Conservation (phyloP, 1,140 invertebrate species). For the Tetranychus urticae region DNA sequence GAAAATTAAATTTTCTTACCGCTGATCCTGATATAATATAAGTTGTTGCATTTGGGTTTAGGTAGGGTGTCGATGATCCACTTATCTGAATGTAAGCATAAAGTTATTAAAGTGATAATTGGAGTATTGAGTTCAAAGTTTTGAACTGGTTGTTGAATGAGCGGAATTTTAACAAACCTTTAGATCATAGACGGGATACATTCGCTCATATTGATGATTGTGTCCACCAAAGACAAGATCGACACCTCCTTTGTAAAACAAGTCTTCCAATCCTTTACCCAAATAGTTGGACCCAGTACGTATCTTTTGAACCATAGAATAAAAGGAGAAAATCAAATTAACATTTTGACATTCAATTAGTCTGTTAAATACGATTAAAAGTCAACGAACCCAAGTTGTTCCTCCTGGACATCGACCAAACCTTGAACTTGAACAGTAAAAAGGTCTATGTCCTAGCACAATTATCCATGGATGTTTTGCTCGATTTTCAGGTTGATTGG, state of each 20-base stretch:
- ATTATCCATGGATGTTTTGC: slow-evolving; percentile 67
- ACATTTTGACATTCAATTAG: slow-evolving; percentile 34
- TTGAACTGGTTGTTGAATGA: slow-evolving; percentile 14
- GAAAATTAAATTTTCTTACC: slow-evolving; percentile 1
- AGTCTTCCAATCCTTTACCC: slow-evolving; percentile 40
- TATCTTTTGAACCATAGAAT: slow-evolving; percentile 20
- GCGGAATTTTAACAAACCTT: slow-evolving; percentile 23
- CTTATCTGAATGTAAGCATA: background rate
- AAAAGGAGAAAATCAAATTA: slow-evolving; percentile 60
- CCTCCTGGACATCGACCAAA: background rate
- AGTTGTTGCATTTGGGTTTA: slow-evolving; percentile 63
- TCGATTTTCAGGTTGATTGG: slow-evolving; percentile 32
- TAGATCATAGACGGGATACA: slow-evolving; percentile 74
- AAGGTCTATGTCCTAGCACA: slow-evolving; percentile 75
- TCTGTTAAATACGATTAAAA: background rate
- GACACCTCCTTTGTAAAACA: slow-evolving; percentile 66
- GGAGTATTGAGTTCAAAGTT: background rate
- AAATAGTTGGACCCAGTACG: background rate
- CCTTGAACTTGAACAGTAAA: slow-evolving; percentile 62
- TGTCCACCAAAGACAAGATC: slow-evolving; percentile 83
- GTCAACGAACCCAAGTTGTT: background rate
- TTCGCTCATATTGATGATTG: slow-evolving; percentile 78
- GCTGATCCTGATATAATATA: slow-evolving; percentile 55
- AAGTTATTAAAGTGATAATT: no score
- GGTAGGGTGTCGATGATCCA: slow-evolving; percentile 33